Evolutionary conservation across 2,888 invertebrate genomes (phyloP).

Genomic region (Aphrophora alni): DNA sequence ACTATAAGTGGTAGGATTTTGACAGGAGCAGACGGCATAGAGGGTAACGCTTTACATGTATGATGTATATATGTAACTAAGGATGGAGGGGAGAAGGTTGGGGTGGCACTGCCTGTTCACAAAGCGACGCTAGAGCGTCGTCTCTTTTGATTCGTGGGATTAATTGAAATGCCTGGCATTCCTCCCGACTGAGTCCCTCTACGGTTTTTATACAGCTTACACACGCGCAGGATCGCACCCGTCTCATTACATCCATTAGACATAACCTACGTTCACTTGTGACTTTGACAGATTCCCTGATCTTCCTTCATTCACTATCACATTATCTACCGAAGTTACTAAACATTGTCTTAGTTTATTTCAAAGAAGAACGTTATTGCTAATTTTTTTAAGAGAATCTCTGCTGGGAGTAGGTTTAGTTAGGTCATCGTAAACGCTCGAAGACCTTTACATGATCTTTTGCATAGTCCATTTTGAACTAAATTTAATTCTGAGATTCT

Average conservation of each 20-base stretch:
- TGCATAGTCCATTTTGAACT: too few species aligned
- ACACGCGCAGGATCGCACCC: too few species aligned
- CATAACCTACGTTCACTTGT: not conserved
- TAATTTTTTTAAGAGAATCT: too few species aligned
- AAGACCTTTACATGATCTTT: too few species aligned
- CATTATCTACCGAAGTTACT: not conserved
- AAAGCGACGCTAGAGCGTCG: not conserved
- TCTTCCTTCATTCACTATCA: not conserved
- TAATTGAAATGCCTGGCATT: conserved; percentile 44
- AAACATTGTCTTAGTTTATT: too few species aligned
- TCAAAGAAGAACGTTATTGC: too few species aligned
- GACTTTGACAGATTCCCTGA: not conserved
- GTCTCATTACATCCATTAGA: not conserved
- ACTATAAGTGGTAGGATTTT: not conserved
- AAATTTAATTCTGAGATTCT: too few species aligned
- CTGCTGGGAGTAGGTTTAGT: too few species aligned
- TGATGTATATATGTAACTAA: not conserved
- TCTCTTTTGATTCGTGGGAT: conserved; percentile 41
- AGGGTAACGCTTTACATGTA: not conserved
- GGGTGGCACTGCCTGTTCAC: not conserved
- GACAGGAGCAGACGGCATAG: not conserved
- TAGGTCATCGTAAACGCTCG: too few species aligned
- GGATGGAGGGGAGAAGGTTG: not conserved
- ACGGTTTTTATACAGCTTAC: conserved; percentile 11
- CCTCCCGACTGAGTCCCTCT: conserved; percentile 28